Conservation (phyloP, 1,140 invertebrate genomes). For the Metopolophium dirhodum region DNA sequence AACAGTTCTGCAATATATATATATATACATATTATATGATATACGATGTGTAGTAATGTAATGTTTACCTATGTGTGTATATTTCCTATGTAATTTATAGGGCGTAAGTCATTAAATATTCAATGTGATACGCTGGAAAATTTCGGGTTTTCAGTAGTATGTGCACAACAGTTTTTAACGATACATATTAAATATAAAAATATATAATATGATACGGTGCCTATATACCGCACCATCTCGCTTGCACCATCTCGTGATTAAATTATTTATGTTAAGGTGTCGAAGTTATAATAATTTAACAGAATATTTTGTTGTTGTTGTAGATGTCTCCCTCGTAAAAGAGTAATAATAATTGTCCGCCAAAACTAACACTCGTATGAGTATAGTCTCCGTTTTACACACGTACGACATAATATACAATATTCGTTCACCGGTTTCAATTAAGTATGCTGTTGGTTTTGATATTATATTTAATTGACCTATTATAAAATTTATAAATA, state of each 20-base stretch:
- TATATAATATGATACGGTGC: no score
- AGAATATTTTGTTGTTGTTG: no score
- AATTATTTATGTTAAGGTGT: not conserved
- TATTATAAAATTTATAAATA: no score
- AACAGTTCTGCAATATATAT: not conserved
- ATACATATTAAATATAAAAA: no score
- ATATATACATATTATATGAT: not conserved
- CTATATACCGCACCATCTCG: not conserved
- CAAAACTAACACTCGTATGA: not conserved
- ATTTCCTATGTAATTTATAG: not conserved
- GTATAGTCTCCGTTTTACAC: no score
- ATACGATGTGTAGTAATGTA: no score
- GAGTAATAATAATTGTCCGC: not conserved
- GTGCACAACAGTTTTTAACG: not conserved
- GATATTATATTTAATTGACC: no score
- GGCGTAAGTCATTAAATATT: no score
- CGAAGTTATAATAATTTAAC: not conserved
- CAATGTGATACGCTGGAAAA: no score
- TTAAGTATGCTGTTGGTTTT: no score
- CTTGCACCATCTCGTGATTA: not conserved
- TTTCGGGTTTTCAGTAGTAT: not conserved
- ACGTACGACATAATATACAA: no score
- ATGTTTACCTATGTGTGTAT: not conserved
- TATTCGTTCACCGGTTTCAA: no score
- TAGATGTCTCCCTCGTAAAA: not conserved